phyloP scores from a whole-genome alignment of 2,113 vertebrate genomes.

The Gasterosteus aculeatus region DNA sequence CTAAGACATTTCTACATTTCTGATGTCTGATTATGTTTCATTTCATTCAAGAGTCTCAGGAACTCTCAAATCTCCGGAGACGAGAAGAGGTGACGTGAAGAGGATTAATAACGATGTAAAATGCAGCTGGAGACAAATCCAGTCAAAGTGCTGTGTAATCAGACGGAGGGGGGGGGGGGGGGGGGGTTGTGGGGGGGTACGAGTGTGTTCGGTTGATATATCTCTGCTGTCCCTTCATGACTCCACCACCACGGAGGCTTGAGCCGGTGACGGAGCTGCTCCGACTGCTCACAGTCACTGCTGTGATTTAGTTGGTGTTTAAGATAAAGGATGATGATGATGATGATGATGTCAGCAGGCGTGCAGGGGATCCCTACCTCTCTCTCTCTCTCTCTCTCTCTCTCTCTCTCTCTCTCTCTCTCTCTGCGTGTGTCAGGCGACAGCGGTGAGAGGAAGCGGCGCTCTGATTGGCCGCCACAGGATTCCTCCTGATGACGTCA shows the following conservation, averaged over 20 bases:
- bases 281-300: constrained; percentile 1
- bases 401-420: no score
- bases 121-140: not conserved
- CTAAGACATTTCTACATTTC: no score
- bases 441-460: constrained; percentile 16
- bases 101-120: not conserved
- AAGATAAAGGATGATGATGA: constrained; percentile 23
- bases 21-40: no score
- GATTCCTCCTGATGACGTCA: constrained; percentile 54
- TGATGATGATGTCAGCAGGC: constrained; percentile 29
- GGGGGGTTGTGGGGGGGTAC: no score
- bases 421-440: not conserved
- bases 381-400: no score
- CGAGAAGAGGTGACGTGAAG: not conserved
- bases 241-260: not conserved
- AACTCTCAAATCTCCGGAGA: not conserved
- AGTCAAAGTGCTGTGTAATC: not conserved
- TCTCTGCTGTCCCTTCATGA: constrained; percentile 1
- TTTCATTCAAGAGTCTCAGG: not conserved
- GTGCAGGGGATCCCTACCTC: constrained; percentile 54
- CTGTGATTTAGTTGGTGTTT: constrained; percentile 22
- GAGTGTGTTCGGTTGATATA: not conserved
- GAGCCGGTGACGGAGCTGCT: not conserved
- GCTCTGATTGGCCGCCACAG: constrained; percentile 56
- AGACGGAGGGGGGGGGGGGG: not conserved